Evolutionary conservation across 2,888 invertebrate species (phyloP), one percentile per base, ranked within the genome.

Genomic region (Onthophagus sagittarius): DNA sequence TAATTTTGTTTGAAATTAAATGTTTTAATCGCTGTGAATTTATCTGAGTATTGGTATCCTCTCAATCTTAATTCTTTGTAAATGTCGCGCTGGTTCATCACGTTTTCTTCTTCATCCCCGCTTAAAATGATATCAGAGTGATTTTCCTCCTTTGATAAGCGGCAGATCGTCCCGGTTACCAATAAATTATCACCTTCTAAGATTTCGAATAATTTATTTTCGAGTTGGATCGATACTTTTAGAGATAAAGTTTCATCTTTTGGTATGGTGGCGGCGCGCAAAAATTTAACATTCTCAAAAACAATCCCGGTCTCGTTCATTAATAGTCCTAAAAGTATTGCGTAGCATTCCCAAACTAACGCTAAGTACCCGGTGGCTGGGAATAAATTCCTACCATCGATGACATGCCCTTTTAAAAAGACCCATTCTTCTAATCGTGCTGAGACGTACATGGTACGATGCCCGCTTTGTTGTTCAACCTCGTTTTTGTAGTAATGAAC

Each of bases 391-490:
- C 82, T 78, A 70, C 86, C 95, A 84, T 97, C 96, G 75, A 97
- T 93, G 9, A 91, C 88, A 84, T 97, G 97, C 0, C 94, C 96
- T 39, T 86, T 85, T 84, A 96, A 87, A 81, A 89, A 96, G 72
- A 92, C 90, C 81, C 89, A 90, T 79, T 91, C 89, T 74, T 93
- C 92, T 76, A 92, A 91, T 0, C 85, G 84, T 3, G 91, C 85
- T 15, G 89, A 87, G 79, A 93, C 86, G 15, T 88, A 83, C 15
- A 92, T 87, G 0, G 87, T 85, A 67, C 91, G 86, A 78, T 93
- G 93, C 0, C 92, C 91, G 39, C 90, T 90, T 73, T 89, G 89
- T 80, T 90, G 89, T 79, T 90, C 91, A 79, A 90, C 90, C 82
- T 91, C 90, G 63, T 90, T 89, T 77, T 88, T 89, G 82, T 91